Percentiles rank a stretch among this genome's conserved stretches.
Conservation (phyloP, 2,113 vertebrate genomes). For the Oophaga pumilio region DNA sequence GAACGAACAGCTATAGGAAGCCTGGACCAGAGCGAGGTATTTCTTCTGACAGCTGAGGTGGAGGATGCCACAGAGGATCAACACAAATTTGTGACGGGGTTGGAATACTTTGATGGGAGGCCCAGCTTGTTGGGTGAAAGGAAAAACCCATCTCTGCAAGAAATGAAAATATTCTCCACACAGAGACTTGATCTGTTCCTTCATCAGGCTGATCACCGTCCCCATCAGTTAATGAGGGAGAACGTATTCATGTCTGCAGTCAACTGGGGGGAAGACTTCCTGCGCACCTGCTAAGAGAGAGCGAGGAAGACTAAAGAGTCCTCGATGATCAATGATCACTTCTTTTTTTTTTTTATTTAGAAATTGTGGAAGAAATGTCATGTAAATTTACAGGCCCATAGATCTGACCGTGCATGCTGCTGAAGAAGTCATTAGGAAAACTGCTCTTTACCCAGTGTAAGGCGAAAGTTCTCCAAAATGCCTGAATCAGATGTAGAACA, state of each 20-base stretch:
- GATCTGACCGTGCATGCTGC: background rate
- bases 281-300: slow-evolving; percentile 16
- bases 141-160: background rate
- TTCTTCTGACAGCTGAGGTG: slow-evolving; percentile 30
- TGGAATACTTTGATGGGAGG: slow-evolving; percentile 20
- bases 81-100: background rate
- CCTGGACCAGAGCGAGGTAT: background rate
- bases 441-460: background rate
- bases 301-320: background rate
- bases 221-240: slow-evolving; percentile 1
- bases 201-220: background rate
- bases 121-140: slow-evolving; percentile 16
- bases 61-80: slow-evolving; percentile 40
- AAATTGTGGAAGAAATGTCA: background rate
- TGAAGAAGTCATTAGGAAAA: background rate
- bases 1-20: slow-evolving; percentile 24
- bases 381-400: background rate
- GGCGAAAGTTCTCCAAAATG: slow-evolving; percentile 9
- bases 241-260: background rate
- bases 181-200: slow-evolving; percentile 10
- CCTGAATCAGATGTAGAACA: slow-evolving; percentile 7
- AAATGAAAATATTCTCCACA: background rate
- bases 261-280: background rate
- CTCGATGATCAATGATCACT: background rate
- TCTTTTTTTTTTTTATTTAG: background rate